These are phyloP conservation scores for Caenorhabditis sulstoni DNA, from an alignment of 2,888 invertebrate species.

Conservation along the genomic window DNA sequence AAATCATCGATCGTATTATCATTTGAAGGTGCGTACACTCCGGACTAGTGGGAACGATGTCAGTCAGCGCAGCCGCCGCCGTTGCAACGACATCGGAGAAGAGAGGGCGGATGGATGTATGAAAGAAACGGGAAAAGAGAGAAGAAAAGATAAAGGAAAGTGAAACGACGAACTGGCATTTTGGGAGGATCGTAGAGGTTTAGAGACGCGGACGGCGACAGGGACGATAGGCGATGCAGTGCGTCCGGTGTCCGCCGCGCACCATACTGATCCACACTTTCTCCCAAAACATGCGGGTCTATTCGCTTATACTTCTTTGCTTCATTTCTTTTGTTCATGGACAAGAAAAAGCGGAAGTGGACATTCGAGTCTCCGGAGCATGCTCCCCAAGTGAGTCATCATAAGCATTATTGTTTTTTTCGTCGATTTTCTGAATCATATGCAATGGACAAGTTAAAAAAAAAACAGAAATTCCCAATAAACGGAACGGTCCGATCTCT, in stretches of 20 bases:
- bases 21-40: slow-evolving; percentile 50
- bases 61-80: slow-evolving; percentile 20
- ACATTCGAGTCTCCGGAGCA: slow-evolving; percentile 79
- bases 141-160: slow-evolving; percentile 50
- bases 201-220: slow-evolving; percentile 55
- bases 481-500: background rate
- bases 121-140: slow-evolving; percentile 26
- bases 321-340: slow-evolving; percentile 54
- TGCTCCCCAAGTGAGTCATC: slow-evolving; percentile 77
- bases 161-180: slow-evolving; percentile 60
- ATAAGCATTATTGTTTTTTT: background rate
- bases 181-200: slow-evolving; percentile 51
- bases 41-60: slow-evolving; percentile 57
- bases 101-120: slow-evolving; percentile 37
- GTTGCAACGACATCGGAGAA: slow-evolving; percentile 37
- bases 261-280: slow-evolving; percentile 58
- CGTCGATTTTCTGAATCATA: too few species aligned
- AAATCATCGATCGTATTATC: slow-evolving; percentile 41
- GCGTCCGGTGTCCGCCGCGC: slow-evolving; percentile 58
- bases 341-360: slow-evolving; percentile 79
- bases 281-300: slow-evolving; percentile 63
- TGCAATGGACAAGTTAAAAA: too few species aligned
- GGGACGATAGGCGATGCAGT: slow-evolving; percentile 47
- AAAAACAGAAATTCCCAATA: background rate
- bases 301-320: slow-evolving; percentile 56